A percentile compares a stretch with the other conserved stretches of the same genome.
phyloP scores from a whole-genome alignment of 30 jellyfish, hydroid and myxozoan species.

The Mastigias papua region DNA sequence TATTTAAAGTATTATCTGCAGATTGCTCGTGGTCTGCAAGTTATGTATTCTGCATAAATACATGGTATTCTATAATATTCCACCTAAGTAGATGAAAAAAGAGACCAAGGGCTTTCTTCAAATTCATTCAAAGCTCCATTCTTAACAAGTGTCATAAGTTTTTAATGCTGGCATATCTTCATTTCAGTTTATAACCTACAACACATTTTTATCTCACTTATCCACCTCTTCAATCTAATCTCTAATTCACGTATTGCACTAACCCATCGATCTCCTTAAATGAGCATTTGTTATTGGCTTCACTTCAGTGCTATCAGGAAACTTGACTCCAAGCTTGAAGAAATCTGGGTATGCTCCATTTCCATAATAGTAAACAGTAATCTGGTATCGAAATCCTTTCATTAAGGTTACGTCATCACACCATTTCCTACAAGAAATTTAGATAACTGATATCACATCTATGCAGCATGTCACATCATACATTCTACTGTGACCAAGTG shows the following conservation, averaged over 20 bases:
- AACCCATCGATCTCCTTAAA: conserved; percentile 34
- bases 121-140: too few species aligned
- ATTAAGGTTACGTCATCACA: neutral
- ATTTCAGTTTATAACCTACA: too few species aligned
- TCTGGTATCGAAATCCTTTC: conserved; percentile 30
- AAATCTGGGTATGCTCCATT: conserved; percentile 7
- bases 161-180: too few species aligned
- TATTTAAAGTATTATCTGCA: too few species aligned
- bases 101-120: too few species aligned
- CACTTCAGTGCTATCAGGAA: conserved; percentile 36
- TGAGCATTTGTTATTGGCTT: conserved; percentile 5
- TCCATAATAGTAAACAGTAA: conserved; percentile 8
- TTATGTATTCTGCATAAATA: too few species aligned
- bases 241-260: neutral
- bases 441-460: neutral
- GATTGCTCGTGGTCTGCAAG: too few species aligned
- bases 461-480: neutral
- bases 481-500: too few species aligned
- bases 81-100: too few species aligned
- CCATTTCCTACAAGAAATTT: conserved; percentile 9
- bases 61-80: too few species aligned
- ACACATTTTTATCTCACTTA: too few species aligned
- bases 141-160: too few species aligned
- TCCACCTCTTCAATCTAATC: neutral
- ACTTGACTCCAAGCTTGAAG: conserved; percentile 42